These are phyloP conservation scores for Meles meles DNA, from an alignment of 2,113 vertebrate species.

Conservation along the genomic window DNA sequence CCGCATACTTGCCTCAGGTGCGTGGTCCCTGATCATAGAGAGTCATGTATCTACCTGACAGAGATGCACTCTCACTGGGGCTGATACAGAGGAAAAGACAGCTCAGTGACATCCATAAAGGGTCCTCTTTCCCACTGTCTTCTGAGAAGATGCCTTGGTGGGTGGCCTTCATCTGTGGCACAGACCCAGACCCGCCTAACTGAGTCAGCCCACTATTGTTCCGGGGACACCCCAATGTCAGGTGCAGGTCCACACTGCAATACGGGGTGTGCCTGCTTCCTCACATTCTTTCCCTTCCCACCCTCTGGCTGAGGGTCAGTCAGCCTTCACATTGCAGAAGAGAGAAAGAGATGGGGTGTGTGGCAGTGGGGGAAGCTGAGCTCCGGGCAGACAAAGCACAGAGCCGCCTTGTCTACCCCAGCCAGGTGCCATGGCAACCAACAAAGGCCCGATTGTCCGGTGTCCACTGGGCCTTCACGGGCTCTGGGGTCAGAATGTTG, in stretches of 20 bases:
- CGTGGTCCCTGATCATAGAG: background rate
- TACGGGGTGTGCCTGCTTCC: background rate
- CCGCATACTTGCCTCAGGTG: background rate
- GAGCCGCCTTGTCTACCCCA: constrained; percentile 63
- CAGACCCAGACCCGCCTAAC: background rate
- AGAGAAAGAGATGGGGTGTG: constrained; percentile 28
- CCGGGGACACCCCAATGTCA: background rate
- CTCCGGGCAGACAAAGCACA: constrained; percentile 53
- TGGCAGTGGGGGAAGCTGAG: constrained; percentile 19
- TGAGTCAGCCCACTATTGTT: background rate
- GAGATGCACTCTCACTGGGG: background rate
- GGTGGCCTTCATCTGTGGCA: background rate
- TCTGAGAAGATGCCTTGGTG: background rate
- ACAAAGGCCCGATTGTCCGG: constrained; percentile 63
- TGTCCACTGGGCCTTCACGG: constrained; percentile 7
- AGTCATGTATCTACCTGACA: background rate
- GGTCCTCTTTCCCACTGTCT: background rate
- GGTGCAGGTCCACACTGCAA: background rate
- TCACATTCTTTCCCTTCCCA: constrained; percentile 52
- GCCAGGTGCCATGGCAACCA: constrained; percentile 67
- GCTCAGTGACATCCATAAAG: background rate
- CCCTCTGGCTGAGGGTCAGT: background rate
- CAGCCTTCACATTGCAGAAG: constrained; percentile 2
- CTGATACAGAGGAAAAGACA: background rate
- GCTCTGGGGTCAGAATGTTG: constrained; percentile 15